Conservation (phyloP, 2,888 invertebrate species). For the Macrophya alboannulata region DNA sequence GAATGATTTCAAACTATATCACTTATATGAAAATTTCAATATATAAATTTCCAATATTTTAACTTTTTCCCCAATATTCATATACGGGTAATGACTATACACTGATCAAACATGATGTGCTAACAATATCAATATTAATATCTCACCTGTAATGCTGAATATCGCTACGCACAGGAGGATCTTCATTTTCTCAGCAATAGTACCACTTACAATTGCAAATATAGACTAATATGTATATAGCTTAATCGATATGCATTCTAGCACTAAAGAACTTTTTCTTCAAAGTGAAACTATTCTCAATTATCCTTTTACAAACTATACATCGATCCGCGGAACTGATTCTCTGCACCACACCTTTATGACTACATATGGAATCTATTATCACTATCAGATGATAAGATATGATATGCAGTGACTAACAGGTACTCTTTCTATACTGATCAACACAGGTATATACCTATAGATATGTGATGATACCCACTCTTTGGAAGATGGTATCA, state of each 20-base stretch:
- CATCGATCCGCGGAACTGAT: constrained; percentile 60
- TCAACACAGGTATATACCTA: neutral
- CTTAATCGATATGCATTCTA: constrained; percentile 12
- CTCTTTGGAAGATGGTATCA: neutral
- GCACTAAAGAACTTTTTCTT: neutral
- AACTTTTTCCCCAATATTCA: neutral
- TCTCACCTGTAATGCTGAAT: constrained; percentile 29
- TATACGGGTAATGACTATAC: neutral
- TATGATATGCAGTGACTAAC: constrained; percentile 73
- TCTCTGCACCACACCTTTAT: constrained; percentile 74
- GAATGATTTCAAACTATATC: neutral
- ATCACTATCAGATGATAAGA: constrained; percentile 77
- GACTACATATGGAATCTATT: constrained; percentile 71
- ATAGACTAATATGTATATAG: constrained; percentile 12
- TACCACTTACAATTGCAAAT: constrained; percentile 7
- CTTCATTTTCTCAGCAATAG: constrained; percentile 26
- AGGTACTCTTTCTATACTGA: constrained; percentile 45
- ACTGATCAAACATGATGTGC: neutral
- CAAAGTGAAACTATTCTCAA: neutral
- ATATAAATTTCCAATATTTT: neutral
- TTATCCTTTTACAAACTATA: constrained; percentile 11
- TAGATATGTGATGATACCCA: neutral
- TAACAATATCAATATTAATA: neutral
- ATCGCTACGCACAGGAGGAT: neutral
- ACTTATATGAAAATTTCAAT: neutral